Evolutionary conservation across 35 echinoderm and acorn worm genomes (phyloP), one percentile per base, ranked within the genome.

Genomic region (Eucidaris tribuloides): DNA sequence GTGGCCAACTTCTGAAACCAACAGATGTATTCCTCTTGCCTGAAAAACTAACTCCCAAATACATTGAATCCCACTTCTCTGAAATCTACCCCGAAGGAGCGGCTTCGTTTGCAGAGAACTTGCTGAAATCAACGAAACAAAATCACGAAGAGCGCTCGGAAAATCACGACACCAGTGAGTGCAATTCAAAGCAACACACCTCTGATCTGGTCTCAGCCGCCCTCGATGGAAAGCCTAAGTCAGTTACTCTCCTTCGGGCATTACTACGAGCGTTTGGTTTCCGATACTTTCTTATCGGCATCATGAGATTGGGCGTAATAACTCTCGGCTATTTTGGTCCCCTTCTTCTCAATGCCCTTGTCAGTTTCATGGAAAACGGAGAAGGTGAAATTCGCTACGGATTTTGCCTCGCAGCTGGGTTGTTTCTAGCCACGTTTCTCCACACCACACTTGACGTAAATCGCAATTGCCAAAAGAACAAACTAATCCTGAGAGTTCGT

Each of bases 11-110:
- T 18, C 43, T 56, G 15, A 86, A 35, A 33, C 49, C 90, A 18
- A 68, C 81, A 14, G 96, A 99, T 90, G 86, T 99, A 23, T 99
- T 99, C 86, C 65, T 86, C 32, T 83, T 99, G 27, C 96, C 96
- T 19, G 65, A 44, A 45, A 62, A 44, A 57, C 39, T 99, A 4
- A 65, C 77, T 48, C 82, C 91, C 5, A 65, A 68, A 15, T 52
- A 78, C 33, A 72, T 97, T 45, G 86, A 90, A 42, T 19, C 71
- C 5, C 60, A 89, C 5, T 93, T 99, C 38, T 82, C 89, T 37
- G 29, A 80, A 24, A 82, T 78, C 31, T 93, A 59, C 45, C 58
- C 68, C 40, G 29, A 88, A 45, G 46, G 42, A 28, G 41, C 27
- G 7, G 40, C 71, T 19, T 24, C 49, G 22, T 84, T 79, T 42